Evolutionary conservation across 1,140 invertebrate species (phyloP), one percentile per base, ranked within the genome.

Genomic region (Luehdorfia chinensis): DNA sequence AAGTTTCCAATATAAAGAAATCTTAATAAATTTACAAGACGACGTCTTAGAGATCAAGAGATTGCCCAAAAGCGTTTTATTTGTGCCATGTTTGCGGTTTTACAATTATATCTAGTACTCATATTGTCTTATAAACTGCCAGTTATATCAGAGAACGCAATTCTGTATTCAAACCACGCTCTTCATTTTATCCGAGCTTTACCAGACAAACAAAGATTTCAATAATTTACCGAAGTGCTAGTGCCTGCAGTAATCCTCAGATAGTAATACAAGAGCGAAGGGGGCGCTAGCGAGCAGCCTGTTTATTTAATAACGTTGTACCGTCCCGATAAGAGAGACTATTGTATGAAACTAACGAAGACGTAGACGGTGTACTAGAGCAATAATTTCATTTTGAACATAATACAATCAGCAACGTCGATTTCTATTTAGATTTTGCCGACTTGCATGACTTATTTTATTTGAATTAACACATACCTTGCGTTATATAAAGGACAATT

Each of bases 221-320:
- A 55, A 68, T 71, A 63, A 67, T 58, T 62, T 60, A 57, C 19
- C 15, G 33, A 33, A 49, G 30, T 50, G 61, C 50, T 44, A 51
- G 41, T 57, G 33, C 21, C 47, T 50, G 45, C 49, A 49, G 44
- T 59, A 51, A 49, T 59, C 51, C 55, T 32, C 11, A 48, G 48
- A 59, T 52, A 62, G 50, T n/a, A n/a, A n/a, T n/a, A n/a, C 19
- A 27, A 55, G 51, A 50, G 50, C 37, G 23, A 13, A 55, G 50
- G 61, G n/a, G 58, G 55, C 41, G 45, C 32, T 15, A 33, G 12
- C 11, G 31, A 33, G 31, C 25, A 47, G 57, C 48, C 60, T 80
- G 74, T 83, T 77, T 81, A 79, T 77, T 77, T 77, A 83, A 75
- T 73, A 83, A 74, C 63, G 63, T 72, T 71, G 71, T 60, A 58